A percentile compares a stretch with the other conserved stretches of the same genome.
phyloP scores from a whole-genome alignment of 2,888 invertebrate genomes.

The Spodoptera picta region DNA sequence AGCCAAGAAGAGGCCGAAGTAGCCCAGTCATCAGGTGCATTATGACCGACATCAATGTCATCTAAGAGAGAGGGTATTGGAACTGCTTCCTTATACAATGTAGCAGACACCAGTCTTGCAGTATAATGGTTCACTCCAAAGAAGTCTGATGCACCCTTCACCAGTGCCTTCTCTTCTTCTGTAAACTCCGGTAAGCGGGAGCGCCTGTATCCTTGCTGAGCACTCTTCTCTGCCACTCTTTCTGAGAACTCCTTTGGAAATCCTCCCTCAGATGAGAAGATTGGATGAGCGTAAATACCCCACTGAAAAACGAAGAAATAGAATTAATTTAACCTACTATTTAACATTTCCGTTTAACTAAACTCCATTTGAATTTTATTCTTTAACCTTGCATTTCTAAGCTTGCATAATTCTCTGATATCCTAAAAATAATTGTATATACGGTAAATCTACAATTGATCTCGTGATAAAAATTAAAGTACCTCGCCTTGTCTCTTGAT shows the following conservation, averaged over 20 bases:
- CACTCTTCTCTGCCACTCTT: conserved; percentile 76
- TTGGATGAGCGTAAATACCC: conserved; percentile 83
- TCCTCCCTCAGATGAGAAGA: conserved; percentile 82
- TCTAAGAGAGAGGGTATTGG: conserved; percentile 62
- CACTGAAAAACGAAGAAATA: conserved; percentile 62
- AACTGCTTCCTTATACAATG: conserved; percentile 48
- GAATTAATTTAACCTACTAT: not conserved
- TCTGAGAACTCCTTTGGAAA: conserved; percentile 83
- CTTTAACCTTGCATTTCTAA: too few relatives aligned
- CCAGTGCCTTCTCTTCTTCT: conserved; percentile 68
- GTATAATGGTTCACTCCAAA: conserved; percentile 91
- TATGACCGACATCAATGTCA: conserved; percentile 60
- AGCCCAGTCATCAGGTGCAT: conserved; percentile 63
- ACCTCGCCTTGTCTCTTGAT: conserved; percentile 46
- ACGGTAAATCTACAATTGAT: too few relatives aligned
- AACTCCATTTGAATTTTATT: too few relatives aligned
- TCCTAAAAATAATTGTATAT: too few relatives aligned
- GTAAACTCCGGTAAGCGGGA: conserved; percentile 81
- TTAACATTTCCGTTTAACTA: not conserved
- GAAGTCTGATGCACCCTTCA: conserved; percentile 71
- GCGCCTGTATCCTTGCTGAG: conserved; percentile 71
- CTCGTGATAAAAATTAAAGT: not conserved
- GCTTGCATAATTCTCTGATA: too few relatives aligned
- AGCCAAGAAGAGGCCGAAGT: conserved; percentile 69
- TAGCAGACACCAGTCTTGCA: conserved; percentile 66